phyloP scores from a whole-genome alignment of 64 coral and sea anemone genomes.

The Pachyseris speciosa region DNA sequence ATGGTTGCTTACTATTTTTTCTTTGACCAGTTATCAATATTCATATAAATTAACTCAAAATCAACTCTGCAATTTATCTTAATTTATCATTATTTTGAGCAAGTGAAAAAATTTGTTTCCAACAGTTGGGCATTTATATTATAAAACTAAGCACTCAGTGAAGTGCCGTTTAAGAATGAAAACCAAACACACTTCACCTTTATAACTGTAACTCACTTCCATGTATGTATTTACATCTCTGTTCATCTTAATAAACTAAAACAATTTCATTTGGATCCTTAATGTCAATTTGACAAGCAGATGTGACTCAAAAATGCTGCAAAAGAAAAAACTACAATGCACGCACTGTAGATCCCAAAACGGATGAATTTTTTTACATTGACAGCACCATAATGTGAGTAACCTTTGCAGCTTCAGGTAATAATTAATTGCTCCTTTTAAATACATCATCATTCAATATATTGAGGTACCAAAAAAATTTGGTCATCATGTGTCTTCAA shows the following conservation, averaged over 20 bases:
- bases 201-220: neutral
- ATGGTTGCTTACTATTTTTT: too few species aligned
- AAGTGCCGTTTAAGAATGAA: neutral
- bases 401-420: too few species aligned
- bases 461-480: too few species aligned
- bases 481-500: too few species aligned
- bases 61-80: neutral
- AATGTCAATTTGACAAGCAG: neutral
- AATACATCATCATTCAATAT: too few species aligned
- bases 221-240: neutral
- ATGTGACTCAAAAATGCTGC: slow-evolving; percentile 11
- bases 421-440: too few species aligned
- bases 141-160: neutral
- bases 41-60: neutral
- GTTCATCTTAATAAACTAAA: neutral
- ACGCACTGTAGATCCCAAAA: too few species aligned
- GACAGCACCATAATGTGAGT: too few species aligned
- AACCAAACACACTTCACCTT: neutral
- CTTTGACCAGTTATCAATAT: neutral
- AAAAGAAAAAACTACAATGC: neutral
- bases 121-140: neutral
- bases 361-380: too few species aligned
- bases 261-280: neutral
- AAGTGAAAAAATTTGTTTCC: neutral
- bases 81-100: too few species aligned